phyloP scores from a whole-genome alignment of 1,140 invertebrate genomes.

The Drosophila elegans region DNA sequence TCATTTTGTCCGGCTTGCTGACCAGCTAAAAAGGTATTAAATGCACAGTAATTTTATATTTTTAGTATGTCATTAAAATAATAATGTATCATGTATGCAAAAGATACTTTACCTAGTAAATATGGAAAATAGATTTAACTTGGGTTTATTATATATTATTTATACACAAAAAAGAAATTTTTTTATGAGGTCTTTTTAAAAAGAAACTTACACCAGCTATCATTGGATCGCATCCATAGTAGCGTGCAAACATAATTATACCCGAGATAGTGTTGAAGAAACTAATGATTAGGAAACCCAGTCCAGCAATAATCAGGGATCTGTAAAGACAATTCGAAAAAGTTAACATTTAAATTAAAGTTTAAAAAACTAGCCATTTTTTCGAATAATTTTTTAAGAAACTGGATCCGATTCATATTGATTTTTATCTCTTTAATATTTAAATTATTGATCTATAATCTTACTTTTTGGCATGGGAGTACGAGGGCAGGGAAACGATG shows the following conservation, averaged over 20 bases:
- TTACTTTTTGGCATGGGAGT: constrained; percentile 65
- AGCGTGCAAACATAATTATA: constrained; percentile 90
- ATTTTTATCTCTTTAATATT: no score
- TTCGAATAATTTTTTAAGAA: no score
- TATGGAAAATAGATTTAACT: no score
- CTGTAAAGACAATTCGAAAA: constrained; percentile 52
- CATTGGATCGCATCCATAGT: constrained; percentile 91
- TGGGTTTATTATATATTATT: no score
- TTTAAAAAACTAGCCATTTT: background rate
- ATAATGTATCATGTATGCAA: no score
- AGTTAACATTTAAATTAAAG: no score
- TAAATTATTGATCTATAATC: background rate
- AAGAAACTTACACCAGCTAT: constrained; percentile 85
- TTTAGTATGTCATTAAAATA: no score
- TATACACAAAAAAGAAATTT: no score
- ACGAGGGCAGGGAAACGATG: constrained; percentile 70
- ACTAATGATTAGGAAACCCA: constrained; percentile 86
- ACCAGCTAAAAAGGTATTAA: constrained; percentile 58
- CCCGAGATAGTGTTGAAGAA: constrained; percentile 88
- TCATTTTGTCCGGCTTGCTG: constrained; percentile 86
- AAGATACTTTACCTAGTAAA: no score
- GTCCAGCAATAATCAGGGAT: constrained; percentile 85
- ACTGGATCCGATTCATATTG: no score
- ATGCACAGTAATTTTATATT: background rate
- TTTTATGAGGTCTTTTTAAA: background rate